phyloP scores from a whole-genome alignment of 2,797 vertebrate species.

The Acanthiza pusilla region DNA sequence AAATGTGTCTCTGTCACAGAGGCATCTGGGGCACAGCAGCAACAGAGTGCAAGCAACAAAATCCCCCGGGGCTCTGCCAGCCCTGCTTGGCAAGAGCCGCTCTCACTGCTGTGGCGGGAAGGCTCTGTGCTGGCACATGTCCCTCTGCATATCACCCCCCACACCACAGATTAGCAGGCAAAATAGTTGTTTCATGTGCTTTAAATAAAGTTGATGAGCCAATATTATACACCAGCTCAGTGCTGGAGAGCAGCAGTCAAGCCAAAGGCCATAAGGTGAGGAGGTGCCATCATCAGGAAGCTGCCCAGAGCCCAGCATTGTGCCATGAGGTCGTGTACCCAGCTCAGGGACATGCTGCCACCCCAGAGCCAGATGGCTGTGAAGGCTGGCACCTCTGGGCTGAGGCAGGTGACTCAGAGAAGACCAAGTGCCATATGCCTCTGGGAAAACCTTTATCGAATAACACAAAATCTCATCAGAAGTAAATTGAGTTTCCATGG shows the following conservation, averaged over 20 bases:
- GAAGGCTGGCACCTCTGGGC: background rate
- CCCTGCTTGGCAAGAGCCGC: accelerated
- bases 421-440: background rate
- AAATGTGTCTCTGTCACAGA: background rate
- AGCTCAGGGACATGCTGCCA: accelerated
- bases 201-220: background rate
- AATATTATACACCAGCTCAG: background rate
- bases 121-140: accelerated
- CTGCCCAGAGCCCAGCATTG: background rate
- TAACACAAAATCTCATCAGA: slow-evolving; percentile 10
- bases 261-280: background rate
- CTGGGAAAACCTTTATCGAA: background rate
- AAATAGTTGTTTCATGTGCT: background rate
- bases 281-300: accelerated
- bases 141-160: background rate
- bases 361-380: background rate
- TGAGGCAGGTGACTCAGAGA: background rate
- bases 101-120: accelerated
- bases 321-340: accelerated
- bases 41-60: accelerated
- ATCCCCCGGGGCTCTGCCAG: accelerated
- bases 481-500: slow-evolving; percentile 13
- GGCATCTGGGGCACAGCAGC: accelerated
- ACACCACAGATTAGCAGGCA: background rate
- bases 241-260: background rate